Conservation (phyloP, 2,888 invertebrate genomes). For the Hylaea fasciaria region DNA sequence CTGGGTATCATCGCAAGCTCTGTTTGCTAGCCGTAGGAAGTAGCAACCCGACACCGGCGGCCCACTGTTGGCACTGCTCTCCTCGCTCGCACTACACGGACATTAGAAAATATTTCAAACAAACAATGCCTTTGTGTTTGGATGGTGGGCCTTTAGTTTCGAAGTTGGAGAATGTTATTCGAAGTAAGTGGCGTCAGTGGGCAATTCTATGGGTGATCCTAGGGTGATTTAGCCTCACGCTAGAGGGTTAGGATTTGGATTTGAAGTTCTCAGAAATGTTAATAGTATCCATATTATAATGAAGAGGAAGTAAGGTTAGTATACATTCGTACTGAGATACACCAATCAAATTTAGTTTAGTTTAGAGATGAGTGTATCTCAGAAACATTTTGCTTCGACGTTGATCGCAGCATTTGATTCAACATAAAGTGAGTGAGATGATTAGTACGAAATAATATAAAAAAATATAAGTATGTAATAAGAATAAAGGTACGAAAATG, state of each 20-base stretch:
- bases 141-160: conserved; percentile 38
- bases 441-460: no score
- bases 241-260: neutral
- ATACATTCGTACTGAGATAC: no score
- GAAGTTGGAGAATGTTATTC: conserved; percentile 42
- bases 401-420: no score
- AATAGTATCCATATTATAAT: no score
- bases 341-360: no score
- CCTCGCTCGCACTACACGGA: conserved; percentile 46
- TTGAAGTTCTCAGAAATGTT: no score
- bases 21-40: conserved; percentile 50
- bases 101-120: conserved; percentile 46
- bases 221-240: neutral
- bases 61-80: conserved; percentile 70
- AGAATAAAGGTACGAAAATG: no score
- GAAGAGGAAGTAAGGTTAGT: no score
- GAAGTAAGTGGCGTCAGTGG: conserved; percentile 30
- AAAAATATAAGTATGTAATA: no score
- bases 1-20: conserved; percentile 29
- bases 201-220: neutral
- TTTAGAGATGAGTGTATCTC: no score
- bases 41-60: conserved; percentile 63
- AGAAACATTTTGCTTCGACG: no score
- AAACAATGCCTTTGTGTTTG: conserved; percentile 40
- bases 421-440: no score